Evolutionary conservation across 2,113 vertebrate genomes (phyloP).

Genomic region (Pogona vitticeps): DNA sequence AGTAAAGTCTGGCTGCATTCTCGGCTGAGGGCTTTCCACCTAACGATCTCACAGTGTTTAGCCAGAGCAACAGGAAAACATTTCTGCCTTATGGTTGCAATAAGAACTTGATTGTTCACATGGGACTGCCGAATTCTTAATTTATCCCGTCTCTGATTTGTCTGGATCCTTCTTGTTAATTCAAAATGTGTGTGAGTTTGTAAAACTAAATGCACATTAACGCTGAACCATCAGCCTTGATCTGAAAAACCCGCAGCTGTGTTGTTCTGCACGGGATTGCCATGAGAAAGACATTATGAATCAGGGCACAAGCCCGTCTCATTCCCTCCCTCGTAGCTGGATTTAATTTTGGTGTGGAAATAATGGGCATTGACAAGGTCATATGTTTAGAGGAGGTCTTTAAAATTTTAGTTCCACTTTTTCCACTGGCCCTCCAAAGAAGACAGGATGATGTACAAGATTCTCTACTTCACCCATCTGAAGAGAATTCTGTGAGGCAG

Average conservation of each 20-base stretch:
- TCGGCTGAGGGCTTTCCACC: slow-evolving; percentile 67
- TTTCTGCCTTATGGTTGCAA: slow-evolving; percentile 56
- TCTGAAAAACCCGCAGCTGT: slow-evolving; percentile 29
- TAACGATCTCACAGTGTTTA: slow-evolving; percentile 65
- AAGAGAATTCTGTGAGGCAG: no score
- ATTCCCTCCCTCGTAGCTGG: slow-evolving; percentile 10
- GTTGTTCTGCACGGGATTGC: slow-evolving; percentile 5
- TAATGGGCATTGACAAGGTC: not conserved
- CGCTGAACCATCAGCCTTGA: not conserved
- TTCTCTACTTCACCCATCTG: no score
- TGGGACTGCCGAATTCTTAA: slow-evolving; percentile 56
- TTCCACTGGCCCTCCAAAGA: not conserved
- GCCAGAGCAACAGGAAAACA: slow-evolving; percentile 67
- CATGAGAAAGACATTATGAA: slow-evolving; percentile 26
- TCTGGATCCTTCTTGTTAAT: slow-evolving; percentile 43
- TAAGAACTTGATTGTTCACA: slow-evolving; percentile 44
- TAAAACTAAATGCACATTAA: slow-evolving; percentile 8
- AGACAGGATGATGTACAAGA: no score
- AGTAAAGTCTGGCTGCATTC: slow-evolving; percentile 50
- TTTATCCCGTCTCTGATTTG: slow-evolving; percentile 61
- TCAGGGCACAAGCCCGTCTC: not conserved
- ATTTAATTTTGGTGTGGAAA: not conserved
- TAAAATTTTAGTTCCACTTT: not conserved
- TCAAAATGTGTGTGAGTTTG: not conserved
- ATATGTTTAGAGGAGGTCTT: not conserved